Evolutionary conservation across 2,888 invertebrate genomes (phyloP), one percentile per base, ranked within the genome.

Genomic region (Pammene fasciana): DNA sequence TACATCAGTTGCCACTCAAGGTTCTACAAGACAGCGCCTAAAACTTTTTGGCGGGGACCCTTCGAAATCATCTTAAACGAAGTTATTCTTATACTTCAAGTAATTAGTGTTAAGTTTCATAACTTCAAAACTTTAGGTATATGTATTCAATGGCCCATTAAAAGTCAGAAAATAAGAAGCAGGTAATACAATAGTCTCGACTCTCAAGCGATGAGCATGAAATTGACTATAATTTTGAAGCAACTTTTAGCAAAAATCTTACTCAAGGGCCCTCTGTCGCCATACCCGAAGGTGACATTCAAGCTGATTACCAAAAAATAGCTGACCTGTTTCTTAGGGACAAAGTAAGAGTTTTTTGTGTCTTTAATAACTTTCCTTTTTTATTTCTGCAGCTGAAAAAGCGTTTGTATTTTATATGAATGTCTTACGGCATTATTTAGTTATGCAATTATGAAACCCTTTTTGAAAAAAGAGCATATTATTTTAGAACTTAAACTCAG

Each of bases 221-320:
- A 57, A 64, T 64, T 59, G 57, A 26, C 45, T 18, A 57, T 18
- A 60, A 67, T 18, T 50, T n/a, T 38, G 55, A 50, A 16, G 16
- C 43, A 57, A 64, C 52, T n/a, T 52, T 54, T 68, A 45, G 36
- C 52, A 34, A 38, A n/a, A 5, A 43, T 1, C 59, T 45, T 9
- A 10, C 65, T 52, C 52, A 34, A 6, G 67, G 46, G 71, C 11
- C 43, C 61, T 34, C 41, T 57, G 48, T 26, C 52, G 26, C 8
- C 38, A 56, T 43, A 56, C 50, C 46, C 52, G 26, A 67, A 62
- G 64, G 57, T 52, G 48, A 71, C 57, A 38, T 71, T 62, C 50
- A 62, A 52, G 60, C 50, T 62, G 46, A 68, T 65, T 64, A 64
- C 52, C 59, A 11, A 65, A 68, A 64, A 57, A 36, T n/a, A 45